Conservation (phyloP, 2,797 vertebrate genomes). For the Micromesistius poutassou region DNA sequence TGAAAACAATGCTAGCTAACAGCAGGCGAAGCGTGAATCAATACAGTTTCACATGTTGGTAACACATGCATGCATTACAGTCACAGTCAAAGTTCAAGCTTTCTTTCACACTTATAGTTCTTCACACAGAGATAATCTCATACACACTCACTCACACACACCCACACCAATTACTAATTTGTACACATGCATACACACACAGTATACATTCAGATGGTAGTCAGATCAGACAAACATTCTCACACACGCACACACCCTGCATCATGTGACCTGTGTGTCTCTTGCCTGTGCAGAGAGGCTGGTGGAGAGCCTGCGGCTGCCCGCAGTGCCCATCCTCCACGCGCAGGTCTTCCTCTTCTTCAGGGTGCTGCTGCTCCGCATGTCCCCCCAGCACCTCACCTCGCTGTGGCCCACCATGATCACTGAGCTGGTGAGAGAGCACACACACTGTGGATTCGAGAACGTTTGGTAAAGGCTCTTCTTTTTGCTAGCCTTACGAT, state of each 20-base stretch:
- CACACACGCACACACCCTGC: background rate
- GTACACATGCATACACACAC: background rate
- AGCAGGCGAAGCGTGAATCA: background rate
- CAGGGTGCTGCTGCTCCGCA: slow-evolving; percentile 93
- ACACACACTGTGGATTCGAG: background rate
- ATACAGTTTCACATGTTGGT: background rate
- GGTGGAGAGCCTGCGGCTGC: slow-evolving; percentile 96
- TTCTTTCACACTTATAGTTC: background rate
- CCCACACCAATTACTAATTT: background rate
- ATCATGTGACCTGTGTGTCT: background rate
- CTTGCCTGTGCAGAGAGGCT: slow-evolving; percentile 85
- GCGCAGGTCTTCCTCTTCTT: slow-evolving; percentile 99
- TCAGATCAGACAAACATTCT: background rate
- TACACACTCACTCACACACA: too few species aligned
- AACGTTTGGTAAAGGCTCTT: background rate
- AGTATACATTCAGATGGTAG: too few species aligned
- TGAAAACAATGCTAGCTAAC: background rate
- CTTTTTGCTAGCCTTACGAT: too few species aligned
- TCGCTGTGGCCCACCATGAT: slow-evolving; percentile 99
- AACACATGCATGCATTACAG: background rate
- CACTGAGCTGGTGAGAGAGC: slow-evolving; percentile 88
- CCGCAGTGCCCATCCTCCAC: slow-evolving; percentile 97
- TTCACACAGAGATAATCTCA: background rate
- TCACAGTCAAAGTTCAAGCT: background rate
- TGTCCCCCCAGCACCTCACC: slow-evolving; percentile 98